Conservation (phyloP, 2,888 invertebrate species). For the Embidobia sp. region DNA sequence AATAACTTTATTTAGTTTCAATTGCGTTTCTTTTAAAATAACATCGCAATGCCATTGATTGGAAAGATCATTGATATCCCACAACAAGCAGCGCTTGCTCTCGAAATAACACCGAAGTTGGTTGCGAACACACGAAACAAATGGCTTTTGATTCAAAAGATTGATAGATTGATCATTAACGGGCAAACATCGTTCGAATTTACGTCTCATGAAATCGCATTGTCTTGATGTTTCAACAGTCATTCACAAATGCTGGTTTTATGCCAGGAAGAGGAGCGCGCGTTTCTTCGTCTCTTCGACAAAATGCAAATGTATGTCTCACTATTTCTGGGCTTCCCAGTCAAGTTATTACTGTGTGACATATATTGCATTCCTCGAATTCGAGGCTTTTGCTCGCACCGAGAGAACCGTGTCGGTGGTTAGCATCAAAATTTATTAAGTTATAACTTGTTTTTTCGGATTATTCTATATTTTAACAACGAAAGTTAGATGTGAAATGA, state of each 20-base stretch:
- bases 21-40: constrained; percentile 41
- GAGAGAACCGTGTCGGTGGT: constrained; percentile 19
- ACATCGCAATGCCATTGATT: too few relatives aligned
- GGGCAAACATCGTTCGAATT: constrained; percentile 12
- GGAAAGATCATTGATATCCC: too few relatives aligned
- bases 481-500: too few relatives aligned
- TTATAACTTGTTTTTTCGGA: not conserved
- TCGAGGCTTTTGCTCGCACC: constrained; percentile 30
- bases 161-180: constrained; percentile 30
- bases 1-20: constrained; percentile 41
- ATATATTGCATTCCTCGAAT: constrained; percentile 61
- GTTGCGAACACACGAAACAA: too few relatives aligned
- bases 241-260: constrained; percentile 73
- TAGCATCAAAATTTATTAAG: constrained; percentile 40
- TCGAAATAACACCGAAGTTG: too few relatives aligned
- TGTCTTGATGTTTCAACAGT: constrained; percentile 66
- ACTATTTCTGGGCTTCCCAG: constrained; percentile 74
- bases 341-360: constrained; percentile 64
- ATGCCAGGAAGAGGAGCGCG: constrained; percentile 71
- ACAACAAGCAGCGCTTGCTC: too few relatives aligned
- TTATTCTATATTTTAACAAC: too few relatives aligned
- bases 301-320: constrained; percentile 71
- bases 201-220: constrained; percentile 54
- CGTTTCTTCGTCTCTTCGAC: constrained; percentile 65
- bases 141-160: not conserved